Evolutionary conservation across 2,797 vertebrate genomes (phyloP).

Genomic region (Delichon dasypus): DNA sequence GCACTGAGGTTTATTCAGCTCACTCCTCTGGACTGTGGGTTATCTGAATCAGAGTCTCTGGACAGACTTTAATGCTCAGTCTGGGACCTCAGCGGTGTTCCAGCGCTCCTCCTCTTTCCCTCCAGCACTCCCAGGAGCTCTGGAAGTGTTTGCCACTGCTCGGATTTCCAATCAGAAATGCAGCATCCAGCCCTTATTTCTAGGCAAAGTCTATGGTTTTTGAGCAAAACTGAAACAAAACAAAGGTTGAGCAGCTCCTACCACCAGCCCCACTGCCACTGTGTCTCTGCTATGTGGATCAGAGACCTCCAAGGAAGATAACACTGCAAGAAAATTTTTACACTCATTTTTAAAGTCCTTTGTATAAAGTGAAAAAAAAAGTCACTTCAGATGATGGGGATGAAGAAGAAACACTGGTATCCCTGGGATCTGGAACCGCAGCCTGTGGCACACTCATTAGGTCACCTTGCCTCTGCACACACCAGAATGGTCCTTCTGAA

Average conservation of each 20-base stretch:
- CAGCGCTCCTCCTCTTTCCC: not conserved
- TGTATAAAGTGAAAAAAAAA: not conserved
- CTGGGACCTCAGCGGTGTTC: not conserved
- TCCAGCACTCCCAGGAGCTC: not conserved
- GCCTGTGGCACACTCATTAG: not conserved
- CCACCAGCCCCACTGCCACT: not conserved
- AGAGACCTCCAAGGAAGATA: not conserved
- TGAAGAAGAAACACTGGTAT: not conserved
- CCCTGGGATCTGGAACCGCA: not conserved
- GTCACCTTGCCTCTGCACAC: not conserved
- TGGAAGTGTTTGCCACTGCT: not conserved
- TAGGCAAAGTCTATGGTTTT: not conserved
- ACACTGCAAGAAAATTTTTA: not conserved
- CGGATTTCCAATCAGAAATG: not conserved
- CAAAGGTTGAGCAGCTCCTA: not conserved
- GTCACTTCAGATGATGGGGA: not conserved
- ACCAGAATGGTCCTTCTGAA: not conserved
- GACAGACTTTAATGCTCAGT: not conserved
- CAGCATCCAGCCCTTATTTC: not conserved
- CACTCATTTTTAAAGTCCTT: not conserved
- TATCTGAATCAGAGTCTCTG: not conserved
- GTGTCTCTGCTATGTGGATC: not conserved
- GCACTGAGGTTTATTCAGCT: not conserved
- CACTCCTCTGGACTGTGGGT: not conserved
- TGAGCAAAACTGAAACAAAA: not conserved